Percentiles rank a stretch among this genome's conserved stretches.
These are phyloP conservation scores for Cryptocephalus primarius DNA, from an alignment of 2,888 invertebrate genomes.

Conservation along the genomic window DNA sequence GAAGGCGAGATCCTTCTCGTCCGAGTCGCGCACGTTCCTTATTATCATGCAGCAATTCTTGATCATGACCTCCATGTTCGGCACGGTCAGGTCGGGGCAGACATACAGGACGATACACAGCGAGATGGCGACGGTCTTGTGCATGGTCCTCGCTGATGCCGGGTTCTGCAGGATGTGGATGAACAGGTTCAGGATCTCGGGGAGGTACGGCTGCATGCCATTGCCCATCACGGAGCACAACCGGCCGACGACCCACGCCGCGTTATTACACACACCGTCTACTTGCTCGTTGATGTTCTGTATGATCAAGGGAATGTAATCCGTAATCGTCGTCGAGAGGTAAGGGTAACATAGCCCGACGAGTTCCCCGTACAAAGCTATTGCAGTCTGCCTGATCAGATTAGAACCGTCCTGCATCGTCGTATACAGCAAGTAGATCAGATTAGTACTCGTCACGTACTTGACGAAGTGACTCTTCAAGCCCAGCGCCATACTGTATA, in stretches of 20 bases:
- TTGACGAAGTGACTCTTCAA: conserved; percentile 56
- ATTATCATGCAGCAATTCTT: conserved; percentile 97
- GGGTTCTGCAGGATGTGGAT: conserved; percentile 89
- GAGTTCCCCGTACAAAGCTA: conserved; percentile 66
- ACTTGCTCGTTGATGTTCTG: conserved; percentile 93
- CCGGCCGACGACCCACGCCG: conserved; percentile 99
- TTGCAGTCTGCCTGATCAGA: conserved; percentile 63
- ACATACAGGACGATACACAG: conserved; percentile 99
- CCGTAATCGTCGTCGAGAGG: conserved; percentile 86
- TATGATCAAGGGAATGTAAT: conserved; percentile 91
- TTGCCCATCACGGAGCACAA: conserved; percentile 89
- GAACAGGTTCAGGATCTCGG: conserved; percentile 76
- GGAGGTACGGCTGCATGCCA: conserved; percentile 84
- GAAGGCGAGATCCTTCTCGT: conserved; percentile 98
- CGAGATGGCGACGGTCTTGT: conserved; percentile 99
- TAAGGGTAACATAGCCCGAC: conserved; percentile 73
- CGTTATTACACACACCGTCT: conserved; percentile 98
- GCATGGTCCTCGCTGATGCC: conserved; percentile 90
- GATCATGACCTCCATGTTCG: conserved; percentile 95
- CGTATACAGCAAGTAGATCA: conserved; percentile 55
- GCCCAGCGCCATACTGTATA: conserved; percentile 62
- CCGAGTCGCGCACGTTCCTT: conserved; percentile 96
- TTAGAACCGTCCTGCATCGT: conserved; percentile 65
- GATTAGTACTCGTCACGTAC: conserved; percentile 53
- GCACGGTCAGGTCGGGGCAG: conserved; percentile 81